Percentiles rank a stretch among this genome's conserved stretches.
These are phyloP conservation scores for Cylindroiulus punctatus DNA, from an alignment of 2,888 invertebrate species.

Conservation along the genomic window DNA sequence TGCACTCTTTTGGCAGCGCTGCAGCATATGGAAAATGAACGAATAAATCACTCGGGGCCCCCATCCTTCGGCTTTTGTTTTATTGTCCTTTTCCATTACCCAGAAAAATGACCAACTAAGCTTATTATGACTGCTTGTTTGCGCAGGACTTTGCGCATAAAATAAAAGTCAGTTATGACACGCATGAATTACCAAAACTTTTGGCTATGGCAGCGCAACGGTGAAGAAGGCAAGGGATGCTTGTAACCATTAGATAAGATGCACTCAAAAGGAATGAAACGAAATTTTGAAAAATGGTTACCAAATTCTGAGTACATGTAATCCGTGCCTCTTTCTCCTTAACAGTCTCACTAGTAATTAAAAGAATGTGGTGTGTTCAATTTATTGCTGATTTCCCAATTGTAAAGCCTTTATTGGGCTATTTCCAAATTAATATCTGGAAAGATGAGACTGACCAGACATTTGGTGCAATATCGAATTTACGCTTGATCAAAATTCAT, in stretches of 20 bases:
- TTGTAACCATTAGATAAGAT: not conserved
- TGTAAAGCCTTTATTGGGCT: too few species aligned
- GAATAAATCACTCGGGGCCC: conserved; percentile 44
- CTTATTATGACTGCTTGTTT: conserved; percentile 46
- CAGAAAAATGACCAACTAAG: conserved; percentile 49
- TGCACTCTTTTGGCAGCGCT: not conserved
- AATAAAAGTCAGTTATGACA: not conserved
- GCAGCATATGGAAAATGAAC: conserved; percentile 49
- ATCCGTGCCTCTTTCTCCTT: too few species aligned
- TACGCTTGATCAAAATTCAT: too few species aligned
- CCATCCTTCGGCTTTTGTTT: conserved; percentile 45
- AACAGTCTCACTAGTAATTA: too few species aligned
- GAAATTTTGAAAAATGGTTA: not conserved
- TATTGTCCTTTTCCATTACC: conserved; percentile 53
- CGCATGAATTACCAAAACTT: conserved; percentile 7
- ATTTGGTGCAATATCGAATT: too few species aligned
- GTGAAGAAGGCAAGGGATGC: not conserved
- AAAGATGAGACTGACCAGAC: too few species aligned
- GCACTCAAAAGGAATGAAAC: not conserved
- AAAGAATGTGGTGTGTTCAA: too few species aligned
- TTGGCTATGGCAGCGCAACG: not conserved
- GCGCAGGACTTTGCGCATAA: conserved; percentile 6
- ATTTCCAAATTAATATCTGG: too few species aligned
- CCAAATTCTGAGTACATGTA: not conserved
- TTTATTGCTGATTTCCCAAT: too few species aligned